Evolutionary conservation across 2,888 invertebrate species (phyloP), one percentile per base, ranked within the genome.

Genomic region (Julus scanicus): DNA sequence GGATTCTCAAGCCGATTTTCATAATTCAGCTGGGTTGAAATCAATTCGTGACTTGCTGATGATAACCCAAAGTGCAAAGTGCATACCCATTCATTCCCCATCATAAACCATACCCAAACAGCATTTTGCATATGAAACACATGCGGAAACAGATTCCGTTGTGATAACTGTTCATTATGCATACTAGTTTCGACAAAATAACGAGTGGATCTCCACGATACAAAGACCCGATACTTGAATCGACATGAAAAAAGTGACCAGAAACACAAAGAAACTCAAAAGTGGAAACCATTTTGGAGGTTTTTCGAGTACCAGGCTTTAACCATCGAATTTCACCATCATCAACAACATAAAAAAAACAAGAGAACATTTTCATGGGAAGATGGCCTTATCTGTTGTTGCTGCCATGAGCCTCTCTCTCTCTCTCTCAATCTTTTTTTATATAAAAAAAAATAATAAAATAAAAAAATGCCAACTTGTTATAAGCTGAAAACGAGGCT

Each of bases 321-420:
- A 80, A 80, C 80, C 80, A 80, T 6, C 20, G 20, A 37, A 37
- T 37, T 37, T 13, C 80, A 5, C 37, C 80, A 80, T 3, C 53
- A 15, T 15, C 11, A 29, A 71, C 29, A 29, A 5, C 71, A 71
- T 11, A 20, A 80, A 80, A 80, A 80, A 80, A 37, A 11, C 71
- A 9, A 49, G 13, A 15, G 17, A 53, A 15, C 80, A 37, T 80
- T 39, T 80, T 80, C 80, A 80, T 80, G 80, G 80, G 80, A 80
- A 80, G 80, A 80, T 80, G 80, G 80, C 80, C 80, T 80, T 80
- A 80, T 80, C 80, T 80, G 37, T 13, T 8, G 80, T 80, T 80
- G 80, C 80, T 80, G 80, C 80, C 29, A 71, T 29, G 71, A 71
- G 71, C 29, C 71, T 29, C 29, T 29, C 29, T 29, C 29, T 71